Evolutionary conservation across 2,797 vertebrate species (phyloP), one percentile per base, ranked within the genome.

Genomic region (Cirrhinus mrigala): DNA sequence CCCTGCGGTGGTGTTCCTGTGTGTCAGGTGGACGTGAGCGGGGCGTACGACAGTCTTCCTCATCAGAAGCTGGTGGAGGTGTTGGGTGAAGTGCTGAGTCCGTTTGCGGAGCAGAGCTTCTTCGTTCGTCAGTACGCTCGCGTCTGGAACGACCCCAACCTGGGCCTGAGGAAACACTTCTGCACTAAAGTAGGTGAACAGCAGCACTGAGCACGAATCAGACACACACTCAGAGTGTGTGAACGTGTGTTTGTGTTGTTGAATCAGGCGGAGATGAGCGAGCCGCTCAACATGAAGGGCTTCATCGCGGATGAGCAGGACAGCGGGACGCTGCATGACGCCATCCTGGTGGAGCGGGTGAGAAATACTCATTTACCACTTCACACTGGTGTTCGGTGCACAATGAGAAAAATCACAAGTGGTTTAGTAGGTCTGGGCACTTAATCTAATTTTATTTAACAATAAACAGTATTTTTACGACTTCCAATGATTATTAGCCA

Each of bases 21-120:
- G 60, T 52, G 22, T 14, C 48, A 99, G 98, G 94, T 96, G 86
- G 98, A 99, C 78, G 95, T 99, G 50, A 95, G 94, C 7, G 95
- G 96, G 22, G 98, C 98, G 4, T 99, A 94, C 7, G 98, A 99
- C 29, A 94, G 94, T 87, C 95, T 99, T 37, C 98, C 97, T 46
- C 98, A 98, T 87, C 87, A 92, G 14, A 97, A 96, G 91, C 96
- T 99, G 1, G 79, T 93, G 5, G 95, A 98, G 90, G 96, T 99
- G 85, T 87, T 99, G 5, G 90, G 90, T 0, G 92, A 87, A 11
- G 90, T 93, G 5, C 86, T 99, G 68, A 88, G 87, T 5, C 95
- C 95, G 0, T 87, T 94, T 7, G 89, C 92, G 52, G 93, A 93
- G 16, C 92, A 95, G 0, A 56, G 87, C 0, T 97, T 98, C 82